These are phyloP conservation scores for Muntiacus muntjak DNA, from an alignment of 2,113 vertebrate genomes.

Conservation along the genomic window DNA sequence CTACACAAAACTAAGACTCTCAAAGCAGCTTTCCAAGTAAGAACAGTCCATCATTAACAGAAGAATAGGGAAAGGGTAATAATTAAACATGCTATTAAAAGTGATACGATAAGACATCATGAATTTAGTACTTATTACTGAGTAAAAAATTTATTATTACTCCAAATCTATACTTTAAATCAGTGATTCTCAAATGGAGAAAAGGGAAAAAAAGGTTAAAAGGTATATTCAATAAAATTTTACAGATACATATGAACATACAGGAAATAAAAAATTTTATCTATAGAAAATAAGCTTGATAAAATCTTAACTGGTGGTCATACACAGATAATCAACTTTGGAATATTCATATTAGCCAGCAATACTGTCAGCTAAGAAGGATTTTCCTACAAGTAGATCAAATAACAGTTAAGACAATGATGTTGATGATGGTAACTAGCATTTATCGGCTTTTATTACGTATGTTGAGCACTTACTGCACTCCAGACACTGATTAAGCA, in stretches of 20 bases:
- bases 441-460: background rate
- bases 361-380: background rate
- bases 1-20: conserved; percentile 1
- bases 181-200: background rate
- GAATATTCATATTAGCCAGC: background rate
- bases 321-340: background rate
- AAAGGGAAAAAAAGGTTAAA: conserved; percentile 7
- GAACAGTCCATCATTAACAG: background rate
- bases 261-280: background rate
- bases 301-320: background rate
- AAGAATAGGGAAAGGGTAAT: background rate
- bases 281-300: background rate
- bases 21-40: background rate
- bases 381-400: background rate
- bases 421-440: background rate
- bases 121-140: conserved; percentile 13
- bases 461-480: background rate
- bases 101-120: background rate
- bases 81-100: conserved; percentile 47
- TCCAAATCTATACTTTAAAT: background rate
- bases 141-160: conserved; percentile 22
- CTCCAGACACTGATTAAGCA: background rate
- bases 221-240: background rate
- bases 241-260: background rate
- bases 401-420: background rate